phyloP scores from a whole-genome alignment of 1,140 invertebrate genomes.

The Neotoxoptera formosana region DNA sequence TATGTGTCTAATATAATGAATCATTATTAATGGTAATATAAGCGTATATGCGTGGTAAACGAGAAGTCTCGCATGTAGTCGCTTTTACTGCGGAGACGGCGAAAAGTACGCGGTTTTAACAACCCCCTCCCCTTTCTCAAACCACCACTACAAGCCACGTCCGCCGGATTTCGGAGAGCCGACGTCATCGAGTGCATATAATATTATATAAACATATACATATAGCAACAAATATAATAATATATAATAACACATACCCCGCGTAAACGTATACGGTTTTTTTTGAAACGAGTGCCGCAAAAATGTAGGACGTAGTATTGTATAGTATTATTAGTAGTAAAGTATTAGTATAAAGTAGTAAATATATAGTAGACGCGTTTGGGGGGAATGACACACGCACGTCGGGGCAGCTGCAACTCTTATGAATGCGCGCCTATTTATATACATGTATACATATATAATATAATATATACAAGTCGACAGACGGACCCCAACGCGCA shows the following conservation, averaged over 20 bases:
- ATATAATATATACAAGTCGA: constrained; percentile 42
- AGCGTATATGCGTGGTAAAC: neutral
- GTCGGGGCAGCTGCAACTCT: constrained; percentile 50
- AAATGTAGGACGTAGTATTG: neutral
- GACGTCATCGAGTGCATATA: neutral
- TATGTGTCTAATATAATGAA: too few species aligned
- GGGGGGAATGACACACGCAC: constrained; percentile 51
- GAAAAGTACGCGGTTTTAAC: neutral
- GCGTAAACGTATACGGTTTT: neutral
- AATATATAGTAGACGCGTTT: neutral
- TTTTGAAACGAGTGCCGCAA: neutral
- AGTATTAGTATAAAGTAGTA: constrained; percentile 7
- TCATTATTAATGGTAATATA: too few species aligned
- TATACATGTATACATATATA: neutral
- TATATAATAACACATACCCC: neutral
- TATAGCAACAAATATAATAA: neutral
- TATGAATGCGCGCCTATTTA: constrained; percentile 23
- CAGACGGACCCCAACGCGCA: constrained; percentile 25
- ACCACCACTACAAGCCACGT: neutral
- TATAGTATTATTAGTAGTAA: neutral
- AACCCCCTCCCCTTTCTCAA: too few species aligned
- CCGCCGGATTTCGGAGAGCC: neutral
- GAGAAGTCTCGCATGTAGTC: neutral
- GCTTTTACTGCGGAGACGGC: too few species aligned
- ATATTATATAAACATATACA: neutral